A percentile compares a stretch with the other conserved stretches of the same genome.
Conservation (phyloP, 2,113 vertebrate species). For the Penelope pileata region DNA sequence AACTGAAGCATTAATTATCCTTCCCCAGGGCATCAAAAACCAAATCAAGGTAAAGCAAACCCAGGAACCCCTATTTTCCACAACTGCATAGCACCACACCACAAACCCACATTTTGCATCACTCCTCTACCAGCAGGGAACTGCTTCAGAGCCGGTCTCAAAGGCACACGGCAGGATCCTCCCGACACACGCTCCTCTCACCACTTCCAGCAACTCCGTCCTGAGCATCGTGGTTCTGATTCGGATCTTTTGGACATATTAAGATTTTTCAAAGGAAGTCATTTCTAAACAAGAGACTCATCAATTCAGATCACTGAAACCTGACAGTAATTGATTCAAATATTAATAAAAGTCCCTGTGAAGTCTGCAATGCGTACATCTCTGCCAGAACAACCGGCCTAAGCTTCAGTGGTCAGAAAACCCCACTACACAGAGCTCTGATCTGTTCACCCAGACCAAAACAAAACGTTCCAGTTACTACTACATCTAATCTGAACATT, state of each 20-base stretch:
- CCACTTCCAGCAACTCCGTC: neutral
- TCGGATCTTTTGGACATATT: accelerated
- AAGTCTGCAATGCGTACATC: neutral
- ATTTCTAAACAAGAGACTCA: neutral
- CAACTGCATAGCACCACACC: accelerated
- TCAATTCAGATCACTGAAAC: neutral
- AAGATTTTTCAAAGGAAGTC: neutral
- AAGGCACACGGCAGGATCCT: neutral
- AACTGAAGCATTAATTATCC: neutral
- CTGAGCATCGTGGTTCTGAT: accelerated
- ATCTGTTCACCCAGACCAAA: neutral
- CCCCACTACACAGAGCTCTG: neutral
- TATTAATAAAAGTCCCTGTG: neutral
- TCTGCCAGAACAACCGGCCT: neutral
- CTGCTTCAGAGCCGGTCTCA: neutral
- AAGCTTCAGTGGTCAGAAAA: neutral
- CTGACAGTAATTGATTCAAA: neutral
- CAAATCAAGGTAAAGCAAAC: neutral
- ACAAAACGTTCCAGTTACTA: neutral
- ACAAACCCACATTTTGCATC: neutral
- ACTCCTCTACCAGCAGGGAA: neutral
- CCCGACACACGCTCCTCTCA: accelerated
- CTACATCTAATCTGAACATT: neutral
- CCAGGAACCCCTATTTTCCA: neutral
- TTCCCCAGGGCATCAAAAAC: neutral